Percentiles rank a stretch among this genome's conserved stretches.
These are phyloP conservation scores for Mico argentatus DNA, from an alignment of 2,797 vertebrate species.

Conservation along the genomic window DNA sequence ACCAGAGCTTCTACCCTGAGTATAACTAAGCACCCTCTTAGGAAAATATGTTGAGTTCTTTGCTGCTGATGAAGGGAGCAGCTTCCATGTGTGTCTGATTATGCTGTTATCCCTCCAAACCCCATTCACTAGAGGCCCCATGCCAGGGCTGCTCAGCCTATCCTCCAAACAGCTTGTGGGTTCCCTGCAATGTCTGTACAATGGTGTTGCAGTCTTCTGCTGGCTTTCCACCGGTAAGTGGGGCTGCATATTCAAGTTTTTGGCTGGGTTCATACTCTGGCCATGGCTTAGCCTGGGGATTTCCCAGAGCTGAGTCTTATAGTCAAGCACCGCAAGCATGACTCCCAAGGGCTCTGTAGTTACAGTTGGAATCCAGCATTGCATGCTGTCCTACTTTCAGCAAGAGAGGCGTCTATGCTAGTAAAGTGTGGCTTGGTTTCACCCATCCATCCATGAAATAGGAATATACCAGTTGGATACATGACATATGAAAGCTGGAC, in stretches of 20 bases:
- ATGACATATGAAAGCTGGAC: not conserved
- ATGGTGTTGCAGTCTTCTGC: not conserved
- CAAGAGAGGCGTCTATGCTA: not conserved
- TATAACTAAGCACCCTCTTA: not conserved
- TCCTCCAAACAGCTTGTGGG: not conserved
- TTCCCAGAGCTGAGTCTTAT: not conserved
- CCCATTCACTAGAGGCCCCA: not conserved
- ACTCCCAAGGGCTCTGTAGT: not conserved
- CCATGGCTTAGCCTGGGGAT: not conserved
- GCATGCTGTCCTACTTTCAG: not conserved
- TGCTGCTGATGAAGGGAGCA: not conserved
- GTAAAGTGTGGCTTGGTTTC: not conserved
- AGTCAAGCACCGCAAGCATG: not conserved
- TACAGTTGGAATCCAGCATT: not conserved
- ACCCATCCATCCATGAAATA: not conserved
- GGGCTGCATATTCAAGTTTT: not conserved
- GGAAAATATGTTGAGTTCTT: not conserved
- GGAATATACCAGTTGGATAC: not conserved
- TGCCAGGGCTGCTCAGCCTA: not conserved
- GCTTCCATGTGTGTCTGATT: not conserved
- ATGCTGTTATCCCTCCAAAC: not conserved
- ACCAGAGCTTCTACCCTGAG: not conserved
- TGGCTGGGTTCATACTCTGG: not conserved
- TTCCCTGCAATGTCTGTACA: not conserved
- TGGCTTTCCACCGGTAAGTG: not conserved